These are phyloP conservation scores for Xerus rutilus DNA, from an alignment of 2,797 vertebrate genomes.

Conservation along the genomic window DNA sequence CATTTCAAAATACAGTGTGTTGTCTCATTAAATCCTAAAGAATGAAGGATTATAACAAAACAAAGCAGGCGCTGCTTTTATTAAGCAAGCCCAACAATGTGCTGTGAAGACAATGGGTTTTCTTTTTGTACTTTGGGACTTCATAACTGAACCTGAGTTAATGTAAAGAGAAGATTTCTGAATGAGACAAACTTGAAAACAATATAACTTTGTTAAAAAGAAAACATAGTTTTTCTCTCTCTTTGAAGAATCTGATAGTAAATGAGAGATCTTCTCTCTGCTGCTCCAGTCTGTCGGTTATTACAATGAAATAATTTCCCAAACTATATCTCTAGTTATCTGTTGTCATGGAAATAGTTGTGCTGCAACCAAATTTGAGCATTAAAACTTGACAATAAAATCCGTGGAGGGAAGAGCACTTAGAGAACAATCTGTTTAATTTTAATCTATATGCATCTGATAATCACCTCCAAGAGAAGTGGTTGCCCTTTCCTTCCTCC, in stretches of 20 bases:
- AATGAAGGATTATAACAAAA: slow-evolving; percentile 80
- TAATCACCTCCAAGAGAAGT: slow-evolving; percentile 21
- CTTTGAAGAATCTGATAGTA: slow-evolving; percentile 50
- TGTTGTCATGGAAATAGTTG: slow-evolving; percentile 68
- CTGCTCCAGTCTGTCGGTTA: neutral
- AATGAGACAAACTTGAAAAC: slow-evolving; percentile 75
- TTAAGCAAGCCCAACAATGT: slow-evolving; percentile 46
- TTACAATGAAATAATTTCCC: slow-evolving; percentile 59
- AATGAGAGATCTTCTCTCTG: slow-evolving; percentile 43
- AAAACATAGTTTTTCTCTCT: neutral
- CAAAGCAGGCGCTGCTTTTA: slow-evolving; percentile 68
- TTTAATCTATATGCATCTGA: slow-evolving; percentile 50
- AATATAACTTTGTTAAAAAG: neutral
- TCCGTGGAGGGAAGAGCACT: neutral
- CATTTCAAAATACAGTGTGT: slow-evolving; percentile 76
- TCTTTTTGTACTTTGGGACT: slow-evolving; percentile 66
- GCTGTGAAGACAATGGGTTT: slow-evolving; percentile 56
- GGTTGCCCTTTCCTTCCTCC: neutral
- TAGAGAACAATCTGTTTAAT: slow-evolving; percentile 41
- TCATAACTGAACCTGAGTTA: slow-evolving; percentile 63
- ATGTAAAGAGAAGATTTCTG: slow-evolving; percentile 70
- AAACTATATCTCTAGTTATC: slow-evolving; percentile 32
- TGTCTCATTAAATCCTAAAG: slow-evolving; percentile 71
- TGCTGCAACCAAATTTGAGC: slow-evolving; percentile 30
- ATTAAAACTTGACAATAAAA: slow-evolving; percentile 58